Percentiles rank a stretch among this genome's conserved stretches.
Conservation (phyloP, 2,797 vertebrate species). For the Coregonus sp. region DNA sequence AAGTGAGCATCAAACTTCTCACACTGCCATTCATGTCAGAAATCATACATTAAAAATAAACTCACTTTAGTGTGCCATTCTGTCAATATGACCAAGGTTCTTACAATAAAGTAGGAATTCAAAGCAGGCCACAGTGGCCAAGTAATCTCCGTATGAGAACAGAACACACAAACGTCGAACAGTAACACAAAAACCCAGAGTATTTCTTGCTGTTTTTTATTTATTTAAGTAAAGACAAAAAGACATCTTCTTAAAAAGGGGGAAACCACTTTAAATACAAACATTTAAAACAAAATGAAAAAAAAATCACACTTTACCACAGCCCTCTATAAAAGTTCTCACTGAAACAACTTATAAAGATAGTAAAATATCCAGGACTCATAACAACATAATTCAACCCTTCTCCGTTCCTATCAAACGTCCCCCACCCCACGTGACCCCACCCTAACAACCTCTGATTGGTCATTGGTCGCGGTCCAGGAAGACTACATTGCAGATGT, state of each 20-base stretch:
- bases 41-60: no score
- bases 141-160: background rate
- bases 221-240: constrained; percentile 2
- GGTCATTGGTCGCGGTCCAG: background rate
- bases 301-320: constrained; percentile 18
- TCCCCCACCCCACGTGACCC: background rate
- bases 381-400: background rate
- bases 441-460: background rate
- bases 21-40: no score
- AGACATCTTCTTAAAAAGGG: background rate
- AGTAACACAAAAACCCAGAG: background rate
- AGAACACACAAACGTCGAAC: background rate
- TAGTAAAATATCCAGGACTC: constrained; percentile 23
- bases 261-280: constrained; percentile 8
- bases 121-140: no score
- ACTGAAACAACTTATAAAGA: constrained; percentile 29
- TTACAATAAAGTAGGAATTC: background rate
- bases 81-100: background rate
- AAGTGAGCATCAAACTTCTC: no score
- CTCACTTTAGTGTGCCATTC: background rate
- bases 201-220: constrained; percentile 3
- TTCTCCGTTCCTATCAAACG: background rate
- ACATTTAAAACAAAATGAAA: background rate
- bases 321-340: constrained; percentile 20
- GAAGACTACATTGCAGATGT: background rate